Percentiles rank a stretch among this genome's conserved stretches.
phyloP scores from a whole-genome alignment of 2,797 vertebrate species.

The Pyrrhura leucotis region DNA sequence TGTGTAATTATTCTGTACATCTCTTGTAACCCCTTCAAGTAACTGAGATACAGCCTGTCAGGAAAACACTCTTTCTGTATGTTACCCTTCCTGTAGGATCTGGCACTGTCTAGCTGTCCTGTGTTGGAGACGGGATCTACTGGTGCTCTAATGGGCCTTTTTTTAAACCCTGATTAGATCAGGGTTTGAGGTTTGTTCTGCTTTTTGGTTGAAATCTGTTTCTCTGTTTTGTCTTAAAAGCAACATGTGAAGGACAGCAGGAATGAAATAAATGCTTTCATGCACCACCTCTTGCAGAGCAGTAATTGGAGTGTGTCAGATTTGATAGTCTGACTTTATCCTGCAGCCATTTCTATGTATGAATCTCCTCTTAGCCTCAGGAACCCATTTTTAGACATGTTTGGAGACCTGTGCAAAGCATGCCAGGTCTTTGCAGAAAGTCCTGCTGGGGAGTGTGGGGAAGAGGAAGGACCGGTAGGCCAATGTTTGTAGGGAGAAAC shows the following conservation, averaged over 20 bases:
- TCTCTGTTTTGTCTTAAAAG: neutral
- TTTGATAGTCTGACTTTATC: neutral
- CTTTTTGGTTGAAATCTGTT: neutral
- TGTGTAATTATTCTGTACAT: neutral
- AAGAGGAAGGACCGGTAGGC: neutral
- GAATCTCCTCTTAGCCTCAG: neutral
- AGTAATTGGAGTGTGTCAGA: neutral
- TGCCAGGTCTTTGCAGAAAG: neutral
- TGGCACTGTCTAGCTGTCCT: neutral
- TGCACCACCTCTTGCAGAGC: neutral
- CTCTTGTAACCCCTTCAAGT: neutral
- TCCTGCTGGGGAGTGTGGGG: neutral
- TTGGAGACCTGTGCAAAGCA: neutral
- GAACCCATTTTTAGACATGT: neutral
- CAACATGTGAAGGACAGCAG: neutral
- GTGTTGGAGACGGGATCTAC: neutral
- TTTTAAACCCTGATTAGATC: neutral
- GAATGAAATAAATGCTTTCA: neutral
- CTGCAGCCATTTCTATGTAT: neutral
- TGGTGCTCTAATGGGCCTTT: neutral
- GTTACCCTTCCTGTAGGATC: neutral
- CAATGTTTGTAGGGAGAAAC: neutral
- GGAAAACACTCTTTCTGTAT: neutral
- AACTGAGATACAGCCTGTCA: neutral
- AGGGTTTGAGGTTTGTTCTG: neutral